phyloP scores from a whole-genome alignment of 1,140 invertebrate species.

The Aphelenchoides avenae region DNA sequence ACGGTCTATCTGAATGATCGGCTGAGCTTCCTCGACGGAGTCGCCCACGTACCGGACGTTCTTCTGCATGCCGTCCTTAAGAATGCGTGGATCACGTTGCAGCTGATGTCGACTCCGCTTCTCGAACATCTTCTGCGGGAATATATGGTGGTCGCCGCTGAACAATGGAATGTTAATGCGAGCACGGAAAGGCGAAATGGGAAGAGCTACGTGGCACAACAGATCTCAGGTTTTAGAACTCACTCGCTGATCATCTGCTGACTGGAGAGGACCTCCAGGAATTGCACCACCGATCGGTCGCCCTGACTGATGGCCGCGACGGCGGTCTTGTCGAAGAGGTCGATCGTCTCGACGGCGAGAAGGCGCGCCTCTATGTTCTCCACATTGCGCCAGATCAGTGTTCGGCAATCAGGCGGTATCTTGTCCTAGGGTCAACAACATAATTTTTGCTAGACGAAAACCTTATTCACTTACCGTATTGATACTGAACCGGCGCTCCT shows the following conservation, averaged over 20 bases:
- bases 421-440: slow-evolving; percentile 2
- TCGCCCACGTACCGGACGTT: slow-evolving; percentile 14
- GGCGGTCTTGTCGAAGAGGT: background rate
- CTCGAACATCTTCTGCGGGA: slow-evolving; percentile 16
- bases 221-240: background rate
- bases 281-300: slow-evolving; percentile 9
- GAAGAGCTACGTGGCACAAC: slow-evolving; percentile 7
- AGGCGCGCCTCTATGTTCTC: background rate
- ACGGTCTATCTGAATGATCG: slow-evolving; percentile 14
- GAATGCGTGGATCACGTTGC: slow-evolving; percentile 2
- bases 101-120: background rate
- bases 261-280: slow-evolving; percentile 11
- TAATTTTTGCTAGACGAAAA: background rate
- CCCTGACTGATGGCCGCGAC: background rate
- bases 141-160: slow-evolving; percentile 7
- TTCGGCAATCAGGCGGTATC: slow-evolving; percentile 1
- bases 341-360: slow-evolving; percentile 6
- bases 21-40: background rate
- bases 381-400: slow-evolving; percentile 13
- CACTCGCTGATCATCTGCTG: slow-evolving; percentile 9
- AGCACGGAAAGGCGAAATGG: background rate
- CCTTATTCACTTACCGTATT: too few relatives aligned
- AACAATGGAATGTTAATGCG: too few relatives aligned
- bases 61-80: slow-evolving; percentile 16
- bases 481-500: slow-evolving; percentile 14